A percentile compares a stretch with the other conserved stretches of the same genome.
Evolutionary conservation across 2,888 invertebrate genomes (phyloP).

Genomic region (Crepidodera aurea): DNA sequence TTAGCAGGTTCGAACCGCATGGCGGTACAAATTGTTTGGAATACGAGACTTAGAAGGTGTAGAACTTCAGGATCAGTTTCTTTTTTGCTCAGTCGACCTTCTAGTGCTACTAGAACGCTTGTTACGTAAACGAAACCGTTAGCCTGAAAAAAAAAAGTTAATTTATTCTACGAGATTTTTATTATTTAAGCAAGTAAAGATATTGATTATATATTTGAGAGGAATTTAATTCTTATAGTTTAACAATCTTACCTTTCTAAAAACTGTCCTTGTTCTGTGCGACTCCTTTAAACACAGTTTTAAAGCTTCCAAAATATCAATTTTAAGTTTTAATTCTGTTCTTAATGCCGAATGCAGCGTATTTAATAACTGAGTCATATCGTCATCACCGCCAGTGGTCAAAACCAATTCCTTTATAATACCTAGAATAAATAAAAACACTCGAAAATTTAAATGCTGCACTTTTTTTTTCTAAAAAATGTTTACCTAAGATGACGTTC

Average conservation of each 20-base stretch:
- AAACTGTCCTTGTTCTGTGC: slow-evolving; percentile 94
- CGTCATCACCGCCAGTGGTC: slow-evolving; percentile 93
- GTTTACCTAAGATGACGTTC: slow-evolving; percentile 80
- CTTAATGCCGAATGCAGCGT: slow-evolving; percentile 91
- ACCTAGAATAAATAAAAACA: slow-evolving; percentile 59
- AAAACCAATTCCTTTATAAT: slow-evolving; percentile 89
- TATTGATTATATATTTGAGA: too few relatives aligned
- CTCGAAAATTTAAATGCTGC: background rate
- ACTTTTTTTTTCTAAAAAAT: too few relatives aligned
- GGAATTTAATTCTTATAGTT: too few relatives aligned
- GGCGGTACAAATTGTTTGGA: slow-evolving; percentile 94
- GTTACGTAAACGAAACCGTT: slow-evolving; percentile 98
- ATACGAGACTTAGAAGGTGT: slow-evolving; percentile 84
- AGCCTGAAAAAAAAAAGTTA: slow-evolving; percentile 64
- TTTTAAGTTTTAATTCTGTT: slow-evolving; percentile 82
- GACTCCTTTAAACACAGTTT: slow-evolving; percentile 92
- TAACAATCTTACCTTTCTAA: slow-evolving; percentile 91
- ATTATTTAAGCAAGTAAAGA: too few relatives aligned
- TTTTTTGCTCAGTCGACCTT: slow-evolving; percentile 75
- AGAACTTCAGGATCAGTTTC: slow-evolving; percentile 70
- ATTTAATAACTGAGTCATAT: slow-evolving; percentile 90
- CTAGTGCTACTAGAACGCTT: slow-evolving; percentile 91
- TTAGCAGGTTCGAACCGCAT: slow-evolving; percentile 99
- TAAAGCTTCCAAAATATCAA: slow-evolving; percentile 89
- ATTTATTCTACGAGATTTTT: too few relatives aligned